A percentile compares a stretch with the other conserved stretches of the same genome.
These are phyloP conservation scores for Tyrophagus putrescentiae DNA, from an alignment of 1,140 invertebrate genomes.

Conservation along the genomic window DNA sequence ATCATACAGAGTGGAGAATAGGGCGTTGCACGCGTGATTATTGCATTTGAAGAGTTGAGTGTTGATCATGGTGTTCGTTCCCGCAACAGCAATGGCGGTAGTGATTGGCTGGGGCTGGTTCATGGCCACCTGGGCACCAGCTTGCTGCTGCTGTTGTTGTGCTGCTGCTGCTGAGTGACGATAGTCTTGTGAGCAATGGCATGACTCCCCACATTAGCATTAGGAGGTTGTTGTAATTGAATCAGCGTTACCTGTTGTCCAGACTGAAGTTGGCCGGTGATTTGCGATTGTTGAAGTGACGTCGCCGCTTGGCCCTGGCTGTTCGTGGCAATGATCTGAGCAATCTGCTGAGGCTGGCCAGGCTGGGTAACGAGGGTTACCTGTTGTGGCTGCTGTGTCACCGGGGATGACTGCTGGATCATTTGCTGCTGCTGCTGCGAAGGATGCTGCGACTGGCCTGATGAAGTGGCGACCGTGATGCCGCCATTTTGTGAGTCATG, in stretches of 20 bases:
- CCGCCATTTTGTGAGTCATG: neutral
- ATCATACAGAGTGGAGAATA: slow-evolving; percentile 9
- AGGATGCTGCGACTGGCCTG: too few relatives aligned
- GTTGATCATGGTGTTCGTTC: slow-evolving; percentile 14
- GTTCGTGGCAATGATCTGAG: slow-evolving; percentile 9
- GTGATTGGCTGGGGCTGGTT: slow-evolving; percentile 7
- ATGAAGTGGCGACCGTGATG: too few relatives aligned
- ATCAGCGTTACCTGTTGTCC: slow-evolving; percentile 14
- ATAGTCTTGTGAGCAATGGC: slow-evolving; percentile 13
- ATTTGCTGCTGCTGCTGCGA: neutral
- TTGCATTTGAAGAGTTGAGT: slow-evolving; percentile 8
- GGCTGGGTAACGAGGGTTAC: neutral
- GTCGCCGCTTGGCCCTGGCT: slow-evolving; percentile 4
- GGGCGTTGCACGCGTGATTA: neutral
- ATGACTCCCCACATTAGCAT: neutral
- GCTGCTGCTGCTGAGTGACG: neutral
- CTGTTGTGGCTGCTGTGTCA: neutral
- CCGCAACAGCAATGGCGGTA: slow-evolving; percentile 12
- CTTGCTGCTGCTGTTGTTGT: neutral
- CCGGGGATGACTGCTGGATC: neutral
- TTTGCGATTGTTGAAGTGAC: neutral
- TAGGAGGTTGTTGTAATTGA: slow-evolving; percentile 9
- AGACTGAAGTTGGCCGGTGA: neutral
- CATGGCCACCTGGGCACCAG: neutral
- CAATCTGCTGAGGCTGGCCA: slow-evolving; percentile 6